Conservation (phyloP, 2,797 vertebrate species). For the Oreonectes daqikongensis region DNA sequence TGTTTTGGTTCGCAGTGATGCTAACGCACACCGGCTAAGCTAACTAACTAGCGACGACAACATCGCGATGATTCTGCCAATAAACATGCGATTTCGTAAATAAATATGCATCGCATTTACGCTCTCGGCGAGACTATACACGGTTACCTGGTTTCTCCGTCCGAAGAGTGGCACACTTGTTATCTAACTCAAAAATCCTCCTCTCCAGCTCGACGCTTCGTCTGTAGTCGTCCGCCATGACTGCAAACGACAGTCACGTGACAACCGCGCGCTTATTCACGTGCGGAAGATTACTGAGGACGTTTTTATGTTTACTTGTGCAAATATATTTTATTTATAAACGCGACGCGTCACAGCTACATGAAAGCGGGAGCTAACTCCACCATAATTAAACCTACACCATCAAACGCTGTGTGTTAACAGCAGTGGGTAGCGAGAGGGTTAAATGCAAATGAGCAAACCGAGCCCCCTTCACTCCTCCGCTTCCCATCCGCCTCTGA, state of each 20-base stretch:
- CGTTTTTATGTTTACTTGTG: background rate
- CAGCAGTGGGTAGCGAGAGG: slow-evolving; percentile 37
- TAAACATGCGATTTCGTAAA: background rate
- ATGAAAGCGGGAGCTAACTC: background rate
- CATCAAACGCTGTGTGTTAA: background rate
- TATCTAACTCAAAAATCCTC: slow-evolving; percentile 82
- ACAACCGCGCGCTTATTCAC: slow-evolving; percentile 67
- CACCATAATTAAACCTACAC: background rate
- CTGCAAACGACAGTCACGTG: slow-evolving; percentile 75
- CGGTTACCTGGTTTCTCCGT: slow-evolving; percentile 77
- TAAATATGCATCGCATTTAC: background rate
- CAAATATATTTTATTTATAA: slow-evolving; percentile 4
- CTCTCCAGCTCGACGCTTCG: slow-evolving; percentile 82
- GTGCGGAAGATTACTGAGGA: slow-evolving; percentile 58
- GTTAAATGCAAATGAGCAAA: slow-evolving; percentile 67
- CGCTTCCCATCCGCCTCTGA: slow-evolving; percentile 1
- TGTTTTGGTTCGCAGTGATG: slow-evolving; percentile 42
- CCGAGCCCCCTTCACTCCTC: slow-evolving; percentile 58
- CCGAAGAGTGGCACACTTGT: slow-evolving; percentile 78
- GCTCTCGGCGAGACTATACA: background rate
- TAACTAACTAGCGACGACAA: slow-evolving; percentile 32
- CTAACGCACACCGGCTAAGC: slow-evolving; percentile 38
- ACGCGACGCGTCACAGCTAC: background rate
- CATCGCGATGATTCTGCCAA: background rate
- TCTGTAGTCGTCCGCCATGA: slow-evolving; percentile 85